phyloP scores from a whole-genome alignment of 1,140 invertebrate species.

The Sycobia sp. region DNA sequence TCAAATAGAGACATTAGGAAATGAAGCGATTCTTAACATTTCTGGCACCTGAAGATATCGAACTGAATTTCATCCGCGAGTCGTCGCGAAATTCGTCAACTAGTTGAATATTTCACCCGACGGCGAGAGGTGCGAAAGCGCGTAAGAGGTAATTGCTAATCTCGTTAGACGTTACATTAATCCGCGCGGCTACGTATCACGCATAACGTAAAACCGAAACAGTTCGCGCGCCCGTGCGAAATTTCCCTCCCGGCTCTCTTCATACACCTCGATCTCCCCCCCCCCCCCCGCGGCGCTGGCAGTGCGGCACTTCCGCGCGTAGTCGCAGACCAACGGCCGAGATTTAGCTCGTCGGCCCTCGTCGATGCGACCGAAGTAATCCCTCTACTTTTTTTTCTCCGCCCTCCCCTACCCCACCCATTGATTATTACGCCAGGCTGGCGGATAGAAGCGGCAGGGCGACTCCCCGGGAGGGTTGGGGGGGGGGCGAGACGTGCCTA shows the following conservation, averaged over 20 bases:
- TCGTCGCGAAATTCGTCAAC: slow-evolving; percentile 29
- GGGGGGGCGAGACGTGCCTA: neutral
- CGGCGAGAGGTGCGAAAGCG: neutral
- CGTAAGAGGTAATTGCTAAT: too few relatives aligned
- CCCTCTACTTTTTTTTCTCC: slow-evolving; percentile 58
- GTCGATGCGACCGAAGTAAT: slow-evolving; percentile 44
- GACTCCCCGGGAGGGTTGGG: neutral
- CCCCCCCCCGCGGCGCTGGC: too few relatives aligned
- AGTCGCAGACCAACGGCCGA: too few relatives aligned
- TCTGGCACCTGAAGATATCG: too few relatives aligned
- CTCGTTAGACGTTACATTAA: slow-evolving; percentile 31
- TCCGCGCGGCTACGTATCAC: slow-evolving; percentile 6
- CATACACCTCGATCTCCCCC: too few relatives aligned
- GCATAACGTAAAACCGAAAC: slow-evolving; percentile 19
- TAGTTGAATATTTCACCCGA: slow-evolving; percentile 30
- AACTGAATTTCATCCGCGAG: too few relatives aligned
- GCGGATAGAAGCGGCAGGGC: neutral
- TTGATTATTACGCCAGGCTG: slow-evolving; percentile 50
- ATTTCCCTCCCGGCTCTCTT: neutral
- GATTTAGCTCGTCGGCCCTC: neutral
- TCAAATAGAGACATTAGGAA: too few relatives aligned
- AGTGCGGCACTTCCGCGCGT: too few relatives aligned
- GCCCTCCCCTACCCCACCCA: too few relatives aligned
- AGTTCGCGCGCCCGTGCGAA: slow-evolving; percentile 9
- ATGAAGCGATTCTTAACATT: too few relatives aligned